These are phyloP conservation scores for Gymnopithys bicolor DNA, from an alignment of 2,797 vertebrate species.

Conservation along the genomic window DNA sequence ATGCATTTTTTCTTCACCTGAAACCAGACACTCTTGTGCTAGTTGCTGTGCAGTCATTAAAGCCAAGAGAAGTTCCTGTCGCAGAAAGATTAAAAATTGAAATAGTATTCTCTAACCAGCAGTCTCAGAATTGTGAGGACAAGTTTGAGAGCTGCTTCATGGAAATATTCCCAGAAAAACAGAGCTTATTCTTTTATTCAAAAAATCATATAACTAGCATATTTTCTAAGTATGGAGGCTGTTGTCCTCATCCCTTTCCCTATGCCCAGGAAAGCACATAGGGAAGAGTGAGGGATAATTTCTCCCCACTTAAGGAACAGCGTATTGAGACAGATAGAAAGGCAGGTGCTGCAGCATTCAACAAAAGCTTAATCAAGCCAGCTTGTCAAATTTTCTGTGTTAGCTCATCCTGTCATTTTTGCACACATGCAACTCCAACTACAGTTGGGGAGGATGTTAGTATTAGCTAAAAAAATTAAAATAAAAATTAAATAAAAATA, in stretches of 20 bases:
- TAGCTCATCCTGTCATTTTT: not conserved
- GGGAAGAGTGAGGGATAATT: not conserved
- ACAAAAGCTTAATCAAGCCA: not conserved
- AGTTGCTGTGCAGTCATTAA: not conserved
- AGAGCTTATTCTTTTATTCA: not conserved
- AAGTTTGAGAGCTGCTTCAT: not conserved
- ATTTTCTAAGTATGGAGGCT: not conserved
- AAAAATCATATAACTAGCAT: not conserved
- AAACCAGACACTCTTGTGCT: not conserved
- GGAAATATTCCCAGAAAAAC: not conserved
- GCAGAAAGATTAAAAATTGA: not conserved
- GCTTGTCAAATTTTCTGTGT: slow-evolving; percentile 42
- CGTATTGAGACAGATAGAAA: slow-evolving; percentile 23
- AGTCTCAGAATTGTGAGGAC: not conserved
- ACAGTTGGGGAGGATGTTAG: not conserved
- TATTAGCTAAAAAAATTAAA: not conserved
- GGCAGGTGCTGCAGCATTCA: slow-evolving; percentile 36
- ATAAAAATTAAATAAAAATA: no score
- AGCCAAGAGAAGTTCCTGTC: not conserved
- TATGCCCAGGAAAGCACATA: not conserved
- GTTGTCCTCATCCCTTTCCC: not conserved
- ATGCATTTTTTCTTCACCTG: not conserved
- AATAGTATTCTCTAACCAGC: not conserved
- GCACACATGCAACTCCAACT: not conserved
- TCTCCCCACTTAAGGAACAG: slow-evolving; percentile 28